phyloP scores from a whole-genome alignment of 1,140 invertebrate species.

The Plutomurus gul region DNA sequence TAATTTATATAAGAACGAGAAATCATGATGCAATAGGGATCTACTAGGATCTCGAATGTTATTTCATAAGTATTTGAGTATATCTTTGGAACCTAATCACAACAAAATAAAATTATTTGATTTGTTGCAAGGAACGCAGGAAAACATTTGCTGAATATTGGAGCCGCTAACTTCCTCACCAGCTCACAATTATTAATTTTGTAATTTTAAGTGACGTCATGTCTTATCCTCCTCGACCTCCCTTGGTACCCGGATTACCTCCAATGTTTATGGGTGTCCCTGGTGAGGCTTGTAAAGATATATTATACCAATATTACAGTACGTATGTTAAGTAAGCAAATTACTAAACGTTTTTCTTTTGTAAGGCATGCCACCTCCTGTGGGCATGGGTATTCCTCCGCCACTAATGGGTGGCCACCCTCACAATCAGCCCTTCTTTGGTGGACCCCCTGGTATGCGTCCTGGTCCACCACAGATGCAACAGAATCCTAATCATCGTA shows the following conservation, averaged over 20 bases:
- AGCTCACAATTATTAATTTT: no score
- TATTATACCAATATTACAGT: neutral
- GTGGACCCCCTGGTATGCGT: conserved; percentile 4
- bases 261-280: conserved; percentile 56
- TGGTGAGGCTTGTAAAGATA: neutral
- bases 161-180: no score
- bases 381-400: conserved; percentile 55
- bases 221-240: conserved; percentile 63
- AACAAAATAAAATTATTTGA: no score
- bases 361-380: conserved; percentile 39
- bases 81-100: no score
- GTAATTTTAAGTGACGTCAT: conserved; percentile 58
- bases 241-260: conserved; percentile 64
- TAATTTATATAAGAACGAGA: no score
- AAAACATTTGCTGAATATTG: no score
- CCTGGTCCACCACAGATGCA: neutral
- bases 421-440: conserved; percentile 38
- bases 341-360: neutral
- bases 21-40: no score
- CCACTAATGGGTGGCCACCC: conserved; percentile 54
- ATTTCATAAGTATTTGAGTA: no score
- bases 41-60: no score
- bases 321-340: neutral
- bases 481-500: conserved; percentile 1
- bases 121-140: no score